phyloP scores from a whole-genome alignment of 2,797 vertebrate species.

The Amazona ochrocephala region DNA sequence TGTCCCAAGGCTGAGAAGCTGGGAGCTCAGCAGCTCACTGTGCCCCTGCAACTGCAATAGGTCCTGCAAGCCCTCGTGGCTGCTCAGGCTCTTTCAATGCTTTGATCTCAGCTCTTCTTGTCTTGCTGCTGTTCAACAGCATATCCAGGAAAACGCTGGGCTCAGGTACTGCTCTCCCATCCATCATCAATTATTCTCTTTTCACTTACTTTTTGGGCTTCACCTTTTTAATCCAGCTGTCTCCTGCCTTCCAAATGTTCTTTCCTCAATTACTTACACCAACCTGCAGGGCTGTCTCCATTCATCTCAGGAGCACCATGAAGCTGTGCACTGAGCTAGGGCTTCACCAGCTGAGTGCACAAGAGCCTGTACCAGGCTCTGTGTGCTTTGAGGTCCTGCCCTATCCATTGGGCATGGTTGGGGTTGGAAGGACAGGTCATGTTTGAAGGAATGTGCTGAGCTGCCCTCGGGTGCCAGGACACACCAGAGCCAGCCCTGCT shows the following conservation, averaged over 20 bases:
- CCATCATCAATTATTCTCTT: constrained; percentile 53
- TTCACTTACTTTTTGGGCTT: constrained; percentile 54
- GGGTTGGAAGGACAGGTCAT: background rate
- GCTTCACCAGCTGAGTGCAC: background rate
- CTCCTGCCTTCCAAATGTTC: constrained; percentile 55
- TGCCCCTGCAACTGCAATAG: background rate
- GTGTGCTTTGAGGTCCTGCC: background rate
- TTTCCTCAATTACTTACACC: constrained; percentile 26
- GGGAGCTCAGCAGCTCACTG: background rate
- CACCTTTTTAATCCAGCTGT: constrained; percentile 62
- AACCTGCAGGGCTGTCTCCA: background rate
- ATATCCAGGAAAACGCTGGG: background rate
- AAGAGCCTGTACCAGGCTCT: background rate
- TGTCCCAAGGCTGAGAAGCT: background rate
- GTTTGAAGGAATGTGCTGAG: background rate
- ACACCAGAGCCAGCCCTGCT: background rate
- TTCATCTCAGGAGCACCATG: background rate
- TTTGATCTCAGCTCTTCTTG: background rate
- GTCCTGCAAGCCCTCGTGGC: background rate
- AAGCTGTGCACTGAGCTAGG: background rate
- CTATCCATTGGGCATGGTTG: rapidly evolving
- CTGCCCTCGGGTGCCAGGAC: background rate
- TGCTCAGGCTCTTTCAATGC: background rate
- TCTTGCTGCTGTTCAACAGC: background rate
- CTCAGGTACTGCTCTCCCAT: constrained; percentile 16